Percentiles rank a stretch among this genome's conserved stretches.
These are phyloP conservation scores for Seladonia tumulorum DNA, from an alignment of 2,888 invertebrate genomes.

Conservation along the genomic window DNA sequence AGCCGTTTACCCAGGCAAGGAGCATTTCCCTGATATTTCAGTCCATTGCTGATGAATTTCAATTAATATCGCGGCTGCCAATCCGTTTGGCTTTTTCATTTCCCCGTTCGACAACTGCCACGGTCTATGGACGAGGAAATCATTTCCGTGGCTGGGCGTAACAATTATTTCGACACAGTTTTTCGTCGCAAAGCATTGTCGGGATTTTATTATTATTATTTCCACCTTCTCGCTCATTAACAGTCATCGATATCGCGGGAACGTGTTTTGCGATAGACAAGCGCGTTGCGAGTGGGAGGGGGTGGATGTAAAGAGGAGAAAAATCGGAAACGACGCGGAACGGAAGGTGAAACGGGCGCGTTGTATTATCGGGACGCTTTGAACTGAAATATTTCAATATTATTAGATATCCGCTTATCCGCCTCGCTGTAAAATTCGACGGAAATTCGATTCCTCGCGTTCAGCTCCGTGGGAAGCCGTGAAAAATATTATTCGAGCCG, in stretches of 20 bases:
- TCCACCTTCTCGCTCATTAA: neutral
- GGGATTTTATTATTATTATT: slow-evolving; percentile 21
- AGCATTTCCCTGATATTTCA: slow-evolving; percentile 40
- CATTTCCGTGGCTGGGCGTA: slow-evolving; percentile 27
- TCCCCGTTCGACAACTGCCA: neutral
- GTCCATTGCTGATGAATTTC: slow-evolving; percentile 43
- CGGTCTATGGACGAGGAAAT: slow-evolving; percentile 18
- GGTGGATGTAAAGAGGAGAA: no score
- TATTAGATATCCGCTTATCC: slow-evolving; percentile 10
- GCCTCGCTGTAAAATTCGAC: neutral
- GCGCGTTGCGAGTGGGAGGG: neutral
- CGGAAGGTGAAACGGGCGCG: neutral
- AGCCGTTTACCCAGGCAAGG: neutral
- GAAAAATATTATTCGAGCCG: slow-evolving; percentile 32
- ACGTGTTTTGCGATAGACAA: neutral
- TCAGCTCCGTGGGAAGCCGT: neutral
- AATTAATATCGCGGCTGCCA: slow-evolving; percentile 44
- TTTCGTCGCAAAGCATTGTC: neutral
- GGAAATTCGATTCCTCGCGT: slow-evolving; percentile 7
- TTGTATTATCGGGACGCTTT: slow-evolving; percentile 5
- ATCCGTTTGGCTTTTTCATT: slow-evolving; percentile 47
- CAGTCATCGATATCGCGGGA: neutral
- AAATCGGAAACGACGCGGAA: neutral
- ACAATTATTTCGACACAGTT: slow-evolving; percentile 7
- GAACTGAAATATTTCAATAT: slow-evolving; percentile 15